Percentiles rank a stretch among this genome's conserved stretches.
phyloP scores from a whole-genome alignment of 2,113 vertebrate species.

The Oryzias javanicus region DNA sequence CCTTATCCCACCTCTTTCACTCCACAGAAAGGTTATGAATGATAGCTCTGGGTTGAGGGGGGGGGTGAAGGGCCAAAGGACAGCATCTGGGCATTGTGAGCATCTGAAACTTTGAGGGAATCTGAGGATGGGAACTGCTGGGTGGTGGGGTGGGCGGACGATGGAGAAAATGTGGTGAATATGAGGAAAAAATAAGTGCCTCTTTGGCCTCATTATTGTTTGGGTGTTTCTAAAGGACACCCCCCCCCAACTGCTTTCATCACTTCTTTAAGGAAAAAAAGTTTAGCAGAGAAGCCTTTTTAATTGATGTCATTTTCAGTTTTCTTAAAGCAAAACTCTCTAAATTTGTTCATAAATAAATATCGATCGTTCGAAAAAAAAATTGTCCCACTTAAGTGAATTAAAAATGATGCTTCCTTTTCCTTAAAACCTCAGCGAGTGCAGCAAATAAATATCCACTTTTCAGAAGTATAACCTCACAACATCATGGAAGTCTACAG shows the following conservation, averaged over 20 bases:
- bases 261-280: slow-evolving; percentile 31
- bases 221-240: slow-evolving; percentile 59
- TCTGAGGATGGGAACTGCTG: slow-evolving; percentile 66
- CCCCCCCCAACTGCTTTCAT: slow-evolving; percentile 55
- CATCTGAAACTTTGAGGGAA: slow-evolving; percentile 74
- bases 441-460: no score
- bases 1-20: slow-evolving; percentile 72
- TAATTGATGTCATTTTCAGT: neutral
- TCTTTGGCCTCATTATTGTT: slow-evolving; percentile 61
- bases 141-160: slow-evolving; percentile 46
- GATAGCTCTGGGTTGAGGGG: slow-evolving; percentile 77
- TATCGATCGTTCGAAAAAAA: no score
- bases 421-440: no score
- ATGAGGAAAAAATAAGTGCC: slow-evolving; percentile 62
- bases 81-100: slow-evolving; percentile 78
- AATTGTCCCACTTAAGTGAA: no score
- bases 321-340: no score
- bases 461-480: no score
- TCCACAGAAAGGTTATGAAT: slow-evolving; percentile 80
- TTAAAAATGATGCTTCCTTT: no score
- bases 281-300: slow-evolving; percentile 1
- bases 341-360: no score
- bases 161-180: slow-evolving; percentile 61
- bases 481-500: no score
- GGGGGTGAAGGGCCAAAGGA: slow-evolving; percentile 73